phyloP scores from a whole-genome alignment of 2,888 invertebrate genomes.

The Scaptomyza parva region DNA sequence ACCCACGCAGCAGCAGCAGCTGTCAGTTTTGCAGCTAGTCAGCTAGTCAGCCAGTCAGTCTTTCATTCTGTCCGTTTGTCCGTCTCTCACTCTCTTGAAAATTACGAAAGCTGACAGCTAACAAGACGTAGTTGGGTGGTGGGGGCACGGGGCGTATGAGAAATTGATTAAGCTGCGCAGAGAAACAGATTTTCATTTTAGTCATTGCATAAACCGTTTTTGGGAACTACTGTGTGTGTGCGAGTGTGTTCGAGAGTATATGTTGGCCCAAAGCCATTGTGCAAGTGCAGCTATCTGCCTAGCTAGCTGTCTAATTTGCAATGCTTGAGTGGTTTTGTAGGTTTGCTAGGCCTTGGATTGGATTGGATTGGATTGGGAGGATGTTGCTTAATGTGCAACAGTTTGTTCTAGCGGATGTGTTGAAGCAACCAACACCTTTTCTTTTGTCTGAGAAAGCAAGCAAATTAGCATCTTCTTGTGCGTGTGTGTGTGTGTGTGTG shows the following conservation, averaged over 20 bases:
- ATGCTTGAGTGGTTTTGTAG: slow-evolving; percentile 76
- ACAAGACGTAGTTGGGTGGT: slow-evolving; percentile 23
- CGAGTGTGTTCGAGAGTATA: too few species aligned
- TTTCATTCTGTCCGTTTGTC: slow-evolving; percentile 16
- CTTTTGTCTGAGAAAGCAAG: slow-evolving; percentile 3
- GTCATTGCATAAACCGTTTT: slow-evolving; percentile 41
- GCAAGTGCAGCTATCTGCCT: slow-evolving; percentile 34
- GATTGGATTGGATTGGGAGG: slow-evolving; percentile 46
- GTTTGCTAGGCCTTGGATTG: slow-evolving; percentile 44
- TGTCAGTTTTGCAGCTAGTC: slow-evolving; percentile 61
- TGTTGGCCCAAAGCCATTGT: slow-evolving; percentile 40
- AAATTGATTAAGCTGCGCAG: slow-evolving; percentile 50
- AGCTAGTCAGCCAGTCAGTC: slow-evolving; percentile 49
- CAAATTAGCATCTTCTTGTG: slow-evolving; percentile 23
- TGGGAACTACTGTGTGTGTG: slow-evolving; percentile 56
- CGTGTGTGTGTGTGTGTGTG: too few species aligned
- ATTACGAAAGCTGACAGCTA: slow-evolving; percentile 68
- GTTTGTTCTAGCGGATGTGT: slow-evolving; percentile 56
- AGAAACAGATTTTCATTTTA: slow-evolving; percentile 20
- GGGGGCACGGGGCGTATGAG: slow-evolving; percentile 55
- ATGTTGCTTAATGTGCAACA: slow-evolving; percentile 47
- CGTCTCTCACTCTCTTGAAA: slow-evolving; percentile 35
- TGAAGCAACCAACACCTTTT: slow-evolving; percentile 22
- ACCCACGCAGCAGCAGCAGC: slow-evolving; percentile 69
- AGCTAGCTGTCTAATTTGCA: slow-evolving; percentile 54